phyloP scores from a whole-genome alignment of 2,888 invertebrate species.

The Fragum whitleyi region DNA sequence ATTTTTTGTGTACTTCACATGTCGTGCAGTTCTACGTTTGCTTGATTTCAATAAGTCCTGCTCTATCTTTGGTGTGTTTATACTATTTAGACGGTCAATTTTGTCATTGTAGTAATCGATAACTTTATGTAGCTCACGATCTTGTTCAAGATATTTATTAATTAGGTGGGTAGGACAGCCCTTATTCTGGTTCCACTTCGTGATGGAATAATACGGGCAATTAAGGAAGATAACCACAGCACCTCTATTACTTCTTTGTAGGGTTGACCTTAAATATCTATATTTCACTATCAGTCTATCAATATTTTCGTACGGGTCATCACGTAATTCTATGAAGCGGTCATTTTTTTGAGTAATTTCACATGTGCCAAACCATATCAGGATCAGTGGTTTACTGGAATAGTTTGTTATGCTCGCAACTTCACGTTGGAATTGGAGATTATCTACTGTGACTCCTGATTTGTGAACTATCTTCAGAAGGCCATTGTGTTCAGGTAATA shows the following conservation, averaged over 20 bases:
- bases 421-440: not conserved
- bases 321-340: not conserved
- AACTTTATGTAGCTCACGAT: not conserved
- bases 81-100: not conserved
- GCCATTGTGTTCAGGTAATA: not conserved
- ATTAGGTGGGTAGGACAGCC: too few relatives aligned
- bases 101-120: slow-evolving; percentile 5
- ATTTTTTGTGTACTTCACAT: too few relatives aligned
- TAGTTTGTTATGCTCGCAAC: not conserved
- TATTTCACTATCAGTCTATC: not conserved
- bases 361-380: slow-evolving; percentile 8
- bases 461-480: not conserved
- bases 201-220: too few relatives aligned
- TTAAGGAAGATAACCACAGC: not conserved
- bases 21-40: not conserved
- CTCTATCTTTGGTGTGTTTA: not conserved
- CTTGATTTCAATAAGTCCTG: not conserved
- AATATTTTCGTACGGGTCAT: not conserved
- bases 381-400: not conserved
- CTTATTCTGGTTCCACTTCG: too few relatives aligned
- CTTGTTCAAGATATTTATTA: not conserved
- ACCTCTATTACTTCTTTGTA: not conserved
- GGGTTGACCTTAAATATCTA: not conserved
- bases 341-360: not conserved
- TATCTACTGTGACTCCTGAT: not conserved